Evolutionary conservation across 1,140 invertebrate species (phyloP).

Genomic region (Solenopsis fugax): DNA sequence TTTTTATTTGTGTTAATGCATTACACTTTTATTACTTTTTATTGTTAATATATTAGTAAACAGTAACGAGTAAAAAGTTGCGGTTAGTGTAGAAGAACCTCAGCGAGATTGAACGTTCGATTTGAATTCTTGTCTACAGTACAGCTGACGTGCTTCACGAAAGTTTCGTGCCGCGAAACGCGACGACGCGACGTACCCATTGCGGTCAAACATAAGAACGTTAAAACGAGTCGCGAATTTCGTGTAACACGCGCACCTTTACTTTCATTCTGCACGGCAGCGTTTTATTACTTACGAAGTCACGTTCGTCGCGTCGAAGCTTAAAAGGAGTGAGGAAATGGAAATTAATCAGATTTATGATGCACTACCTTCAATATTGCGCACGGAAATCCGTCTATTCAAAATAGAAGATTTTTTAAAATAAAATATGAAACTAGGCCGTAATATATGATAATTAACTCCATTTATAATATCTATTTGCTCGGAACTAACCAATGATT

Average conservation of each 20-base stretch:
- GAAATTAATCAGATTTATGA: slow-evolving; percentile 15
- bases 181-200: neutral
- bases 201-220: slow-evolving; percentile 20
- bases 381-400: neutral
- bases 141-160: slow-evolving; percentile 5
- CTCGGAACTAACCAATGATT: neutral
- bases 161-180: slow-evolving; percentile 26
- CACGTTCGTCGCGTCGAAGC: slow-evolving; percentile 24
- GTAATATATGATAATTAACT: neutral
- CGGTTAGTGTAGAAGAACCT: neutral
- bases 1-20: neutral
- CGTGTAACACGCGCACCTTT: slow-evolving; percentile 55
- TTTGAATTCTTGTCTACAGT: neutral
- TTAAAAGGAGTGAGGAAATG: neutral
- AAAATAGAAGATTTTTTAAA: neutral
- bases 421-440: neutral
- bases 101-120: neutral
- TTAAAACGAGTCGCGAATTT: slow-evolving; percentile 39
- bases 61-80: neutral
- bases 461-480: slow-evolving; percentile 12
- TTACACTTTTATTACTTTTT: neutral
- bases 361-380: neutral
- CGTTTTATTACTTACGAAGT: slow-evolving; percentile 42
- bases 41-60: neutral
- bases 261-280: slow-evolving; percentile 23